Percentiles rank a stretch among this genome's conserved stretches.
Conservation (phyloP, 2,888 invertebrate genomes). For the Ectropis crepuscularia region DNA sequence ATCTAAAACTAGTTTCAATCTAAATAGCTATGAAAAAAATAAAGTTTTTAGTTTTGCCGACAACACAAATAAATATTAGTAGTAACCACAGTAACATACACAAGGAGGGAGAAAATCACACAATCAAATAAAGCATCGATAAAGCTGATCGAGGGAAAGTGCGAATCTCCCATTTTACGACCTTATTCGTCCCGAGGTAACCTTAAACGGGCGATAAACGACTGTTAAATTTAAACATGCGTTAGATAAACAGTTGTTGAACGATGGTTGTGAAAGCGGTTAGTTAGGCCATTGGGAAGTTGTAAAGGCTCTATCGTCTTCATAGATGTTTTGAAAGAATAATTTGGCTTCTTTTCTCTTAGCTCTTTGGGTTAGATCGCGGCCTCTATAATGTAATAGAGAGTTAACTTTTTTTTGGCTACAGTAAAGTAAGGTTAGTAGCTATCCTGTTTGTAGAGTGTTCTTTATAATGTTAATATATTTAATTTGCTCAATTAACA, state of each 20-base stretch:
- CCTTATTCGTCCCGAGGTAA: slow-evolving; percentile 28
- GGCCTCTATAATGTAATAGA: no score
- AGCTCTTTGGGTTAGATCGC: no score
- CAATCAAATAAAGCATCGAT: slow-evolving; percentile 35
- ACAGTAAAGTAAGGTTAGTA: no score
- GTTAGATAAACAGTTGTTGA: slow-evolving; percentile 31
- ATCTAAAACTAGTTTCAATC: no score
- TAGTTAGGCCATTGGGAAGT: slow-evolving; percentile 13
- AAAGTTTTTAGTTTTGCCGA: no score
- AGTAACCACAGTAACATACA: slow-evolving; percentile 1
- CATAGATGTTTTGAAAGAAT: no score
- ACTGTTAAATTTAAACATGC: slow-evolving; percentile 27
- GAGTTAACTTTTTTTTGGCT: no score
- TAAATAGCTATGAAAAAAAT: no score
- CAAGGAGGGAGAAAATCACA: slow-evolving; percentile 30
- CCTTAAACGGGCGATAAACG: slow-evolving; percentile 30
- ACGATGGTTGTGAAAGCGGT: slow-evolving; percentile 18
- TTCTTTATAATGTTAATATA: no score
- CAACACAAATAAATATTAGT: neutral
- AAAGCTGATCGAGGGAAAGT: slow-evolving; percentile 35
- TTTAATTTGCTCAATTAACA: no score
- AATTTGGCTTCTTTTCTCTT: no score
- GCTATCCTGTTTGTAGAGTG: no score
- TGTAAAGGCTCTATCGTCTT: slow-evolving; percentile 1
- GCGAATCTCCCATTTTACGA: slow-evolving; percentile 31